Evolutionary conservation across 2,797 vertebrate genomes (phyloP), one percentile per base, ranked within the genome.

Genomic region (Benthosema pterotum): DNA sequence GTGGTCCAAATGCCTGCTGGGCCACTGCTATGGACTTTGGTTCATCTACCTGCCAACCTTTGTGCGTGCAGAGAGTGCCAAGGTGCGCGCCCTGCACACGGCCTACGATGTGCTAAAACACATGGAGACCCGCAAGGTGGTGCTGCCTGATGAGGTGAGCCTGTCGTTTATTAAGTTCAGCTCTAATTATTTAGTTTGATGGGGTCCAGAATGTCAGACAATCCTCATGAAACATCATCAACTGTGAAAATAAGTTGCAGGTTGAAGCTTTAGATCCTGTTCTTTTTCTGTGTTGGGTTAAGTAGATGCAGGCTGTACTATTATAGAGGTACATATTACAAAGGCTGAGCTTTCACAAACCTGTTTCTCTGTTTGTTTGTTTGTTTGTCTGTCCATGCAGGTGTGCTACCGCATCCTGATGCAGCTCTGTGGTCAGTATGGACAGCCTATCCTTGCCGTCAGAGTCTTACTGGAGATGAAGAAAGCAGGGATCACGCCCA

Each of bases 391-490:
- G 17, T 57, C 45, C 67, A 57, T 67, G 18, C 82, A 98, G 96
- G 96, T 98, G 22, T 98, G 97, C 22, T 98, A 98, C 86, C 92
- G 96, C 11, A 95, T 96, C 76, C 90, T 98, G 75, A 97, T 98
- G 97, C 97, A 98, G 91, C 88, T 98, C 0, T 98, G 97, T 0
- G 95, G 96, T 53, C 95, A 95, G 84, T 97, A 98, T 0, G 97
- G 97, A 0, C 94, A 98, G 82, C 97, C 97, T 0, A 94, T 98
- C 62, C 92, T 98, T 1, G 97, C 97, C 0, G 96, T 98, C 16
- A 74, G 95, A 0, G 97, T 98, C 52, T 88, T 98, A 82, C 88
- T 98, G 69, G 97, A 98, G 89, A 98, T 98, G 97, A 95, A 96
- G 49, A 95, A 95, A 52, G 96, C 95, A 0, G 96, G 96, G 70